Base-by-base conservation (phyloP, 2,797 vertebrate species). In the Alectoris magna region DNA sequence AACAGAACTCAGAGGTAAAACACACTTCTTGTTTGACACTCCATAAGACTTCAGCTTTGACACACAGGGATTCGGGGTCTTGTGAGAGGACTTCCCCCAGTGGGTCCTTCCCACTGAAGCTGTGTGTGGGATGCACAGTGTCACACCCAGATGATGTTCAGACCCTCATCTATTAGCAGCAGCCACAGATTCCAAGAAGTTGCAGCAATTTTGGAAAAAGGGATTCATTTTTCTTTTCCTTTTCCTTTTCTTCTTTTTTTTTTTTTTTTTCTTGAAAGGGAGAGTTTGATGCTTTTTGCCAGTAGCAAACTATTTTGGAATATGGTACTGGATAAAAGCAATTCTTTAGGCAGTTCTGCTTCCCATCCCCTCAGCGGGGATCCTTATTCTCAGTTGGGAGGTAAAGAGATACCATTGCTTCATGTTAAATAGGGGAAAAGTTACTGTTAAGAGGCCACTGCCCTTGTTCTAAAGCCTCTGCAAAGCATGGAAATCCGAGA, bases 1-100 rank as follows among this genome's bases (percentile, higher is more conserved):
- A 70, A 95, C 85, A 95, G 41, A 64, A 87, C 68, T 79, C 81
- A 84, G 96, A 97, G 95, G 94, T 93, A 87, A 97, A 95, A 96
- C 66, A 62, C 75, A 44, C 80, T 95, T 66, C 68, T 72, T 83
- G 36, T 41, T 41, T 9, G 43, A 84, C 88, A 66, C 56, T 53
- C 67, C 18, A 4, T 76, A 59, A 39, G n/a, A 10, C 41, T 89
- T 87, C 62, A 60, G 34, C 62, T 83, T 68, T 26, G 84, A 87
- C 55, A 94, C 44, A 43, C 29, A 51, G 24, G 73, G 70, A 70
- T 95, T 80, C 78, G 78, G 87, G 87, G 80, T 93, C 63, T 72
- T 73, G n/a, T 85, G 60, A 59, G 14, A 78, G n/a, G 86, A 75
- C 31, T 26, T 53, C 51, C 41, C 19, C 43, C 49, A 51, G 75